Evolutionary conservation across 1,140 invertebrate species (phyloP), one percentile per base, ranked within the genome.

Genomic region (Drosophila pachea): DNA sequence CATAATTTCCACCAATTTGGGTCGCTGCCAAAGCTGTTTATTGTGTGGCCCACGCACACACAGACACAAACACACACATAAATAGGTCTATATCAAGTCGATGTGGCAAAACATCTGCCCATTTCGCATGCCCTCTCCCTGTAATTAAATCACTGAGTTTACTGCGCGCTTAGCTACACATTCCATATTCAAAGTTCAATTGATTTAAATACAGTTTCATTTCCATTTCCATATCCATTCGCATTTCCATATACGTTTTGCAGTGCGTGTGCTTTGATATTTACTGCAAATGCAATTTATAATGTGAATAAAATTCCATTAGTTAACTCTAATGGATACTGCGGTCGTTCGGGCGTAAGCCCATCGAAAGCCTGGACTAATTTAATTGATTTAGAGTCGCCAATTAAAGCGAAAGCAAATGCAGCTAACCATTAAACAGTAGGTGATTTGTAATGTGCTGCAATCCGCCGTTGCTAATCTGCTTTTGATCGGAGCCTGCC

Each of bases 231-330:
- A 63, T 60, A 53, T 73, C n/a, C 40, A 43, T 43, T 12, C 12
- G 5, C 40, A 43, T 47, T 45, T 31, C 7, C 58, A 63, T 60
- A 53, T 73, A 42, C 40, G 14, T 43, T 43, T 43, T 22, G 55
- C 50, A 62, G 36, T 56, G 45, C 45, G 42, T 60, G 11, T 36
- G 14, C 11, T 53, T 16, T 47, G 47, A 56, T 67, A 63, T 72
- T 84, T 70, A 58, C 74, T 64, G 59, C 33, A 45, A 76, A 76
- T 68, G 76, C 73, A 78, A 84, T 84, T 76, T 83, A 79, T 84
- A 84, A 76, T 83, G 73, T 78, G 62, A 70, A 83, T 84, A 73
- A 83, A 83, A 83, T 83, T 83, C 76, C 81, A 84, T 84, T 84
- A 86, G 68, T 76, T 79, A 79, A 66, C 76, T 76, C 68, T 84